phyloP scores from a whole-genome alignment of 2,888 invertebrate genomes.

The Monochamus alternatus region DNA sequence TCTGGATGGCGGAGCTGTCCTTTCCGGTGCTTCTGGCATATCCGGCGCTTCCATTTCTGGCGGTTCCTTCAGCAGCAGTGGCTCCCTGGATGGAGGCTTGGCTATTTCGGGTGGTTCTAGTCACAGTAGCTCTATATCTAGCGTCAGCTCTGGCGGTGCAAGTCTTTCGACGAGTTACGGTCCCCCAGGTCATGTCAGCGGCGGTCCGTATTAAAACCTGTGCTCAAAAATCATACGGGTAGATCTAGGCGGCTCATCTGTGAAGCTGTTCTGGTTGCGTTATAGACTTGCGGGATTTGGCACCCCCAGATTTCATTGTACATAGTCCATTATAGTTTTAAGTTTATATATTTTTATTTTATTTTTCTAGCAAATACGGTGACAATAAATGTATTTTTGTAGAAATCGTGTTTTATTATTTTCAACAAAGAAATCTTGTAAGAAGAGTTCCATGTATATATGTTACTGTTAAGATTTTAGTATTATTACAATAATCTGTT shows the following conservation, averaged over 20 bases:
- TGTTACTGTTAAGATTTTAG: no score
- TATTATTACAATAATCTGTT: no score
- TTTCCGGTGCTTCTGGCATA: constrained; percentile 44
- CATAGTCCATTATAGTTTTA: constrained; percentile 40
- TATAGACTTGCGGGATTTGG: constrained; percentile 49
- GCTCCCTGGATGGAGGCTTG: constrained; percentile 32
- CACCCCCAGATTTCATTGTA: constrained; percentile 42
- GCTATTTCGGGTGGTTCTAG: constrained; percentile 33
- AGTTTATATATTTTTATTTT: constrained; percentile 38
- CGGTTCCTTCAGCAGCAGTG: constrained; percentile 37
- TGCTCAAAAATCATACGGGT: constrained; percentile 47
- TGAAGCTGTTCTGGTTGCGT: constrained; percentile 39
- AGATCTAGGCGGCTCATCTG: constrained; percentile 19
- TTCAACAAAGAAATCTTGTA: not conserved
- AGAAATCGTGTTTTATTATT: constrained; percentile 19
- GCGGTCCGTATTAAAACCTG: constrained; percentile 47
- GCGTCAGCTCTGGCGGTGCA: constrained; percentile 37
- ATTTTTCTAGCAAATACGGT: constrained; percentile 62
- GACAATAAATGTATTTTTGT: constrained; percentile 69
- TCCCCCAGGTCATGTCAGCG: constrained; percentile 67
- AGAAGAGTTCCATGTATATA: no score
- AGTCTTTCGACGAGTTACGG: constrained; percentile 63
- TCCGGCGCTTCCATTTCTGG: constrained; percentile 31
- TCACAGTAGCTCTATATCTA: constrained; percentile 44
- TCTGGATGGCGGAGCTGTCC: constrained; percentile 42